These are phyloP conservation scores for Hypsibius dujardini DNA, from an alignment of 1,140 invertebrate genomes.

Conservation along the genomic window DNA sequence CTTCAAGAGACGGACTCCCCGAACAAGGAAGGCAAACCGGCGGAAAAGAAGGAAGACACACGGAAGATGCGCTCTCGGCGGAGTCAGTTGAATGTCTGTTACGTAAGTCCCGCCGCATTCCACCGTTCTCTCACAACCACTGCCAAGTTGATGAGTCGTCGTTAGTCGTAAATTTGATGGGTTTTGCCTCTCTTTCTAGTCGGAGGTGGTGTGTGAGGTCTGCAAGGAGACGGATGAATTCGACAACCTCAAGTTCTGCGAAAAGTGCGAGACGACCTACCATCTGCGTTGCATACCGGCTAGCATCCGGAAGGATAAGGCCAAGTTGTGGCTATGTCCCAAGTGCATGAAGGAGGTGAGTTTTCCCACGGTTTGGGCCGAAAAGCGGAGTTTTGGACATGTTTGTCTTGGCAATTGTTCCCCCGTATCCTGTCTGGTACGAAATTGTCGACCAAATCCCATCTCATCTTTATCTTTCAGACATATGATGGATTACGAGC, in stretches of 20 bases:
- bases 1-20: neutral
- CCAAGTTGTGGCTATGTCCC: constrained; percentile 32
- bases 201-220: constrained; percentile 78
- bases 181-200: constrained; percentile 36
- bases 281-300: constrained; percentile 76
- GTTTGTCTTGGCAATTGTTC: too few species aligned
- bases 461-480: constrained; percentile 20
- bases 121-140: too few species aligned
- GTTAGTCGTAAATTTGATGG: neutral
- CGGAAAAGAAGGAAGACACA: constrained; percentile 37
- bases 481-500: constrained; percentile 45
- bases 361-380: too few species aligned
- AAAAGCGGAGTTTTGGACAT: too few species aligned
- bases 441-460: neutral
- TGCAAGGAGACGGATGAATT: constrained; percentile 82
- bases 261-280: constrained; percentile 59
- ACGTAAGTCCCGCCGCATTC: constrained; percentile 16
- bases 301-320: constrained; percentile 16
- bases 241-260: constrained; percentile 76
- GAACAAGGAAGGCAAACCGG: constrained; percentile 25
- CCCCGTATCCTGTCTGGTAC: too few species aligned
- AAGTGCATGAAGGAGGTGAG: constrained; percentile 59
- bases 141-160: neutral
- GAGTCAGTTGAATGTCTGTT: constrained; percentile 37
- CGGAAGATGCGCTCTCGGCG: constrained; percentile 38